Evolutionary conservation across 2,888 invertebrate species (phyloP), one percentile per base, ranked within the genome.

Genomic region (Microctonus brassicae): DNA sequence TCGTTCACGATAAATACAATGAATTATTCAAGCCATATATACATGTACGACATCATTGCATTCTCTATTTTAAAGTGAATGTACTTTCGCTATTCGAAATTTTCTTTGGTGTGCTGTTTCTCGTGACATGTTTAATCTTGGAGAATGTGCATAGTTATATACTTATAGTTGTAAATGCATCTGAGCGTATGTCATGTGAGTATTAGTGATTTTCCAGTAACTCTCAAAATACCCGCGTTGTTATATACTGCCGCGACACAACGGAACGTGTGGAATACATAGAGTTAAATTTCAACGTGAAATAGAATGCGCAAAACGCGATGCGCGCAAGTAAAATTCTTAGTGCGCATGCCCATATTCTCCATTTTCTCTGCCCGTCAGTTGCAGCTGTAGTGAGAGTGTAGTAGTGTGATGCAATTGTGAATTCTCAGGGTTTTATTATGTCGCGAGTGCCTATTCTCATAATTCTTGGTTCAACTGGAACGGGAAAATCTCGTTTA

Each of bases 401-500:
- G 47, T 47, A 17, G 47, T 47, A 47, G n/a, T n/a, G 47, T 47
- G 47, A 17, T 47, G 55, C 39, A 66, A 66, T 57, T 34, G 26
- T 17, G 34, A 55, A 34, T 39, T 55, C 36, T 22, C 11, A 39
- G 24, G 7, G 22, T 66, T 22, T 57, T 55, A 36, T 34, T 55
- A 85, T 89, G 78, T 87, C 89, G 79, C 89, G 90, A 81, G 86
- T 91, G 80, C 95, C 96, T 76, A 89, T 95, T 83, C 93, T 99
- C 81, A 94, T 98, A 64, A 93, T 99, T 88, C 90, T 98, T 78
- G 99, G 99, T 80, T 94, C 98, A 36, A 99, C 99, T 52, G 99
- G 98, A 10, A 94, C 96, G 6, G 99, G 99, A 70, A 99, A 99
- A 90, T 97, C 99, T 0, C 98, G 98, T 88, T 89, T 99, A 79